phyloP scores from a whole-genome alignment of 2,797 vertebrate genomes.

The Microcaecilia unicolor region DNA sequence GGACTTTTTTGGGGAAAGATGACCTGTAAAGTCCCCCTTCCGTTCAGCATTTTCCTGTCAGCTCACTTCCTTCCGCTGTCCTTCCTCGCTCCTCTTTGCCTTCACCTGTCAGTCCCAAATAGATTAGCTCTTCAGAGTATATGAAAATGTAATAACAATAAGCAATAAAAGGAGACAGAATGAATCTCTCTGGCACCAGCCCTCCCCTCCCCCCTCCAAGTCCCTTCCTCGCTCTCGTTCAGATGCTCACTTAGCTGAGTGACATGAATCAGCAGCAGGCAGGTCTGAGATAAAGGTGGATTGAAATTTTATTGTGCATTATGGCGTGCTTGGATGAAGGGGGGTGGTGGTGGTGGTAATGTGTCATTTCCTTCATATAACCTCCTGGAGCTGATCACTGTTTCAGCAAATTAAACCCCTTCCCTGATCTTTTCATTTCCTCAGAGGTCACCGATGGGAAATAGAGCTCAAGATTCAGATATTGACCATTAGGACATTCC shows the following conservation, averaged over 20 bases:
- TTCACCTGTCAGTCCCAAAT: constrained; percentile 27
- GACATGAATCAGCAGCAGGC: constrained; percentile 53
- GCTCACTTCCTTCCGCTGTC: too few relatives aligned
- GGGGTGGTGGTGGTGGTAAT: constrained; percentile 29
- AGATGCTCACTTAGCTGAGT: constrained; percentile 31
- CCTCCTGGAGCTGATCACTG: constrained; percentile 30
- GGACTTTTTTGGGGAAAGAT: too few relatives aligned
- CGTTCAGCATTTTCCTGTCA: too few relatives aligned
- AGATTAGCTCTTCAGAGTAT: constrained; percentile 33
- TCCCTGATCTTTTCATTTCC: constrained; percentile 38
- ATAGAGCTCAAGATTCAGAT: too few relatives aligned
- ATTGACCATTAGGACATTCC: too few relatives aligned
- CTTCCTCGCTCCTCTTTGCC: constrained; percentile 22
- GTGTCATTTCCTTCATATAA: constrained; percentile 54
- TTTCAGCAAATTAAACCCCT: constrained; percentile 55
- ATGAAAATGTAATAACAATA: constrained; percentile 39
- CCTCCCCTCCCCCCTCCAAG: constrained; percentile 22
- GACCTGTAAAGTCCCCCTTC: too few relatives aligned
- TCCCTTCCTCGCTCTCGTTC: constrained; percentile 29
- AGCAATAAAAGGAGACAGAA: constrained; percentile 44
- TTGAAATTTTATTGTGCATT: constrained; percentile 43
- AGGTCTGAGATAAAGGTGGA: constrained; percentile 46
- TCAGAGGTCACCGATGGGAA: constrained; percentile 42
- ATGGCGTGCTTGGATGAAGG: constrained; percentile 19
- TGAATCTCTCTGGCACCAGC: too few relatives aligned